phyloP scores from a whole-genome alignment of 2,797 vertebrate species.

The Girardinus metallicus region DNA sequence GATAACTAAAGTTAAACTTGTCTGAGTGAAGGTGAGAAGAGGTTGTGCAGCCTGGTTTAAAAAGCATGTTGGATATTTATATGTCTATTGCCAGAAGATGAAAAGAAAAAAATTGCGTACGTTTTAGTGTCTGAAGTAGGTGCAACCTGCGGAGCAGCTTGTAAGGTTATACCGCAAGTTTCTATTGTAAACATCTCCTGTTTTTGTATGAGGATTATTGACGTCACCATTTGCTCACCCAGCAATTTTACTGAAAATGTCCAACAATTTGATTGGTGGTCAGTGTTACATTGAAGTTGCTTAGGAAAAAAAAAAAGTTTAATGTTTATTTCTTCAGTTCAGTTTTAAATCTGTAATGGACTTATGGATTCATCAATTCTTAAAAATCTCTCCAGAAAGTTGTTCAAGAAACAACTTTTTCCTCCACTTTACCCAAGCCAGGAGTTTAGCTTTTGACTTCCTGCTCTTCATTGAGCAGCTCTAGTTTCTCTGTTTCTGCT shows the following conservation, averaged over 20 bases:
- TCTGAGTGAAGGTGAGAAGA: neutral
- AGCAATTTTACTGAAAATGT: neutral
- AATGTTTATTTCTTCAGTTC: neutral
- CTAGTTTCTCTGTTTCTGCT: constrained; percentile 47
- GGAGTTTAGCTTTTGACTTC: constrained; percentile 61
- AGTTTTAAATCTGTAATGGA: neutral
- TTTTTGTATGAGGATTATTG: neutral
- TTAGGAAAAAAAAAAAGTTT: neutral
- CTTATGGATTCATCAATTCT: neutral
- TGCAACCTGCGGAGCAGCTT: neutral
- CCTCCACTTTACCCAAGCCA: constrained; percentile 24
- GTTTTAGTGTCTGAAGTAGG: neutral
- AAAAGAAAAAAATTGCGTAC: neutral
- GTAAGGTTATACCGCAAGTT: neutral
- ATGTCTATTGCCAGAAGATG: neutral
- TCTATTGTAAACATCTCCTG: neutral
- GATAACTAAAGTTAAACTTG: neutral
- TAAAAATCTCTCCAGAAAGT: neutral
- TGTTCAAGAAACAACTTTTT: constrained; percentile 23
- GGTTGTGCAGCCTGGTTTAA: neutral
- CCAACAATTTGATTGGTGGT: neutral
- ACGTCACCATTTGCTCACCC: neutral
- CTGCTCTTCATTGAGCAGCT: constrained; percentile 24
- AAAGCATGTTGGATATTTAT: neutral
- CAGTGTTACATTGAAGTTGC: neutral